A percentile compares a stretch with the other conserved stretches of the same genome.
Conservation (phyloP, 1,140 invertebrate species). For the Melitaea cinxia region DNA sequence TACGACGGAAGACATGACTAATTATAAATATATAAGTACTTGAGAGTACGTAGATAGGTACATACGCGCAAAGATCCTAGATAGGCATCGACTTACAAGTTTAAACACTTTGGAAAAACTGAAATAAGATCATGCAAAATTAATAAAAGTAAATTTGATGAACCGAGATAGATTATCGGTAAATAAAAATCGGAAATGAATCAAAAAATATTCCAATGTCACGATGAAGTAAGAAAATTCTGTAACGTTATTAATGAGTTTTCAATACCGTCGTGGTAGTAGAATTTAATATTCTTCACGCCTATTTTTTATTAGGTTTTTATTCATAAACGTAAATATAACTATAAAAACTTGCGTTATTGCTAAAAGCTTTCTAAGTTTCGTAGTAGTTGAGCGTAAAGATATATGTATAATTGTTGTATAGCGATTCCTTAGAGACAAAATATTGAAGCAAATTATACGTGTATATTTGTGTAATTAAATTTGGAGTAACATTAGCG, state of each 20-base stretch:
- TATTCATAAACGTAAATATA: neutral
- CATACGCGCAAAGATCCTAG: too few species aligned
- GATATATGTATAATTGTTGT: neutral
- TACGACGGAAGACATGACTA: too few species aligned
- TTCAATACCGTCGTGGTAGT: constrained; percentile 50
- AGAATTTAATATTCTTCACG: constrained; percentile 11
- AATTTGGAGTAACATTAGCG: too few species aligned
- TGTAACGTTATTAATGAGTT: constrained; percentile 72
- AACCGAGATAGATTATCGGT: constrained; percentile 21
- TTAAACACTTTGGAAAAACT: too few species aligned
- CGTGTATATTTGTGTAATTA: too few species aligned
- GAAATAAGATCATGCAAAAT: neutral
- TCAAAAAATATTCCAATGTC: constrained; percentile 57
- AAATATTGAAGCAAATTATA: too few species aligned
- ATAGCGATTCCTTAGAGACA: too few species aligned
- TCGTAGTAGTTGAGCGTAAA: neutral
- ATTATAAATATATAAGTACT: too few species aligned
- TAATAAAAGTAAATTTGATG: too few species aligned
- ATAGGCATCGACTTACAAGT: too few species aligned
- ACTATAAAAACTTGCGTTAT: neutral
- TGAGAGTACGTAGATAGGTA: too few species aligned
- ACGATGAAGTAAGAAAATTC: constrained; percentile 62
- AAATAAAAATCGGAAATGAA: constrained; percentile 22
- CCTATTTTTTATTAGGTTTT: constrained; percentile 3
- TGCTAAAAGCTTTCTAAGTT: neutral